phyloP scores from a whole-genome alignment of 1,140 invertebrate genomes.

The Tetranychus urticae region DNA sequence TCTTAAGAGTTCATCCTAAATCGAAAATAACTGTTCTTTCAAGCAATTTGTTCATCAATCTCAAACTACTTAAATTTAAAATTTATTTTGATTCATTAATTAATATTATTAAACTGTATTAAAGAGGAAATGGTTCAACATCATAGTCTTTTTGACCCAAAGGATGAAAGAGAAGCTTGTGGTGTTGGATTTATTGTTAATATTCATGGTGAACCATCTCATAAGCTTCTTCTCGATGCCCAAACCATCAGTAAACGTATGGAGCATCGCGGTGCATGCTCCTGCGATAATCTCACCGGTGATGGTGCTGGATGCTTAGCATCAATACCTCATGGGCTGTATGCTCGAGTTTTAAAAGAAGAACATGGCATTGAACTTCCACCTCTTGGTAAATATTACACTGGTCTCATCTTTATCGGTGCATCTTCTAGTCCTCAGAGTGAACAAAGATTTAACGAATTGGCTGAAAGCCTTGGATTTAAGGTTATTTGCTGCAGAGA shows the following conservation, averaged over 20 bases:
- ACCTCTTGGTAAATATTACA: conserved; percentile 65
- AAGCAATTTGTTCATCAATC: too few species aligned
- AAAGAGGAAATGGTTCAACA: too few species aligned
- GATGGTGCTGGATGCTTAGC: conserved; percentile 90
- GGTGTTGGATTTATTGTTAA: conserved; percentile 96
- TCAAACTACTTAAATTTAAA: too few species aligned
- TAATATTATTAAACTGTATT: too few species aligned
- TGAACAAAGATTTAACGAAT: conserved; percentile 49
- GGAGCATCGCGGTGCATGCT: conserved; percentile 94
- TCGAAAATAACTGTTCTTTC: too few species aligned
- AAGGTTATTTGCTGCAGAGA: conserved; percentile 67
- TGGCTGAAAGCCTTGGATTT: conserved; percentile 54
- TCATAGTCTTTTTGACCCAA: background rate
- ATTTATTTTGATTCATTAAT: too few species aligned
- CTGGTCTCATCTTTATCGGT: conserved; percentile 82
- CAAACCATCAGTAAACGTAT: conserved; percentile 77
- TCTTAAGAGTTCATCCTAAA: too few species aligned
- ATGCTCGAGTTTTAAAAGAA: conserved; percentile 52
- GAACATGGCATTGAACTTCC: conserved; percentile 54
- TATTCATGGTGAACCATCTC: conserved; percentile 73
- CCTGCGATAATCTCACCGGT: conserved; percentile 82
- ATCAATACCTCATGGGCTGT: conserved; percentile 84
- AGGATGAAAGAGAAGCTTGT: conserved; percentile 19
- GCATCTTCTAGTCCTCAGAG: conserved; percentile 49
- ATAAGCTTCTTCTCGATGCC: conserved; percentile 89